Evolutionary conservation across 1,140 invertebrate genomes (phyloP).

Genomic region (Cryptotermes secundus): DNA sequence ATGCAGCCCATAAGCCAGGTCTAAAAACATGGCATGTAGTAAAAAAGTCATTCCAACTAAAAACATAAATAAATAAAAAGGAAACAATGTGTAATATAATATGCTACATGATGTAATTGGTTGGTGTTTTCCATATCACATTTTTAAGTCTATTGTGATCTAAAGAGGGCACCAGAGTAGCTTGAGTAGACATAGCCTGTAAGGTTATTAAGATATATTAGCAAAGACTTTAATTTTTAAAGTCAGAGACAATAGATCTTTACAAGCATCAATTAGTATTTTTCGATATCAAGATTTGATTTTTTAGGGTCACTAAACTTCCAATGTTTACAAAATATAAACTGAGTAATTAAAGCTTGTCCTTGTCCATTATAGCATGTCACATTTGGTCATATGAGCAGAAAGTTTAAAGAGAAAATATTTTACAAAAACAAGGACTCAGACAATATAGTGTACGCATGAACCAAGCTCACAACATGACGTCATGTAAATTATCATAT

Average conservation of each 20-base stretch:
- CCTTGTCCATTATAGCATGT: neutral
- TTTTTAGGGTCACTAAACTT: slow-evolving; percentile 11
- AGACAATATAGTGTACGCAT: slow-evolving; percentile 6
- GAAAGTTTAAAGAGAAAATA: neutral
- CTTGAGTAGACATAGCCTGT: slow-evolving; percentile 21
- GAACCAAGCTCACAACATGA: neutral
- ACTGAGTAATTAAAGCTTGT: neutral
- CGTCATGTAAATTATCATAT: neutral
- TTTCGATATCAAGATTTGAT: neutral
- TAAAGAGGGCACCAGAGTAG: slow-evolving; percentile 33
- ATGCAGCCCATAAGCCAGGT: no score
- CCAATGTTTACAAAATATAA: neutral
- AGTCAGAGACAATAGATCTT: slow-evolving; percentile 15
- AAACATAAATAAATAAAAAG: no score
- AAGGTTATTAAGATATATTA: slow-evolving; percentile 14
- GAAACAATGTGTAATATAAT: slow-evolving; percentile 31
- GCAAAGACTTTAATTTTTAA: slow-evolving; percentile 13
- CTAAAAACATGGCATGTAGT: no score
- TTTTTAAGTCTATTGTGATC: slow-evolving; percentile 35
- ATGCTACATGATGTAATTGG: slow-evolving; percentile 27
- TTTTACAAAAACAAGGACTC: neutral
- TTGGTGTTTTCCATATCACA: slow-evolving; percentile 33
- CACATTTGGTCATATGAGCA: neutral
- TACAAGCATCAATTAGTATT: slow-evolving; percentile 16
- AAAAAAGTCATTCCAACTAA: neutral